These are phyloP conservation scores for Cheilosia scutellata DNA, from an alignment of 2,888 invertebrate genomes.

Conservation along the genomic window DNA sequence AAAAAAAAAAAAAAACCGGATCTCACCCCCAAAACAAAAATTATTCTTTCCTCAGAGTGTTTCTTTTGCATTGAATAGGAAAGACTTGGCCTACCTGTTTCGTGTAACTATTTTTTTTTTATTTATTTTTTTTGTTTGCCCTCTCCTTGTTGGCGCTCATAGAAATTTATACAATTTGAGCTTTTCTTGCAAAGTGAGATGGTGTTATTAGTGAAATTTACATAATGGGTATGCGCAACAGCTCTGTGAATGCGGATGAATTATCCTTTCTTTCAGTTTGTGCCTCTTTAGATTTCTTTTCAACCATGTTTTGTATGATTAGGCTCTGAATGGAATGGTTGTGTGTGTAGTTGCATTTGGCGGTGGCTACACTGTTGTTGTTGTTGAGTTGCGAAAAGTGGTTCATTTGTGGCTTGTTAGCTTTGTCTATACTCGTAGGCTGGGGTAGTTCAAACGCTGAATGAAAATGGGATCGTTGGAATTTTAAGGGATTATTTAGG, in stretches of 20 bases:
- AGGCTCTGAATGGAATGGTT: slow-evolving; percentile 11
- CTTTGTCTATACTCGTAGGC: not conserved
- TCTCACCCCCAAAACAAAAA: not conserved
- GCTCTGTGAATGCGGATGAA: slow-evolving; percentile 66
- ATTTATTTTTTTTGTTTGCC: not conserved
- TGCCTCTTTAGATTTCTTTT: slow-evolving; percentile 15
- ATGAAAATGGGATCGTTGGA: not conserved
- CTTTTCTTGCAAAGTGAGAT: slow-evolving; percentile 50
- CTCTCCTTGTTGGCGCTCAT: slow-evolving; percentile 4
- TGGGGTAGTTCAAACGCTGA: not conserved
- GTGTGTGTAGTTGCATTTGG: not conserved
- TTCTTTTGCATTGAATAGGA: slow-evolving; percentile 52
- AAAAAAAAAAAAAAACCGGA: slow-evolving; percentile 4
- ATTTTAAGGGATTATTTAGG: not conserved
- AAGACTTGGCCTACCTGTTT: slow-evolving; percentile 60
- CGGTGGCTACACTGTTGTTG: not conserved
- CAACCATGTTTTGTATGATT: slow-evolving; percentile 17
- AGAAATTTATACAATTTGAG: slow-evolving; percentile 59
- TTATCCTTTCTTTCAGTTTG: slow-evolving; percentile 44
- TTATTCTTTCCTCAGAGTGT: slow-evolving; percentile 1
- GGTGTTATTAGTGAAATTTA: slow-evolving; percentile 73
- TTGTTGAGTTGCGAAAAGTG: slow-evolving; percentile 4
- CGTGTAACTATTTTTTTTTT: slow-evolving; percentile 47
- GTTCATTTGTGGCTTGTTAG: slow-evolving; percentile 17
- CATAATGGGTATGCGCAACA: slow-evolving; percentile 73